Base-by-base conservation (phyloP, 2,888 invertebrate species). In the Smittia sp. region DNA sequence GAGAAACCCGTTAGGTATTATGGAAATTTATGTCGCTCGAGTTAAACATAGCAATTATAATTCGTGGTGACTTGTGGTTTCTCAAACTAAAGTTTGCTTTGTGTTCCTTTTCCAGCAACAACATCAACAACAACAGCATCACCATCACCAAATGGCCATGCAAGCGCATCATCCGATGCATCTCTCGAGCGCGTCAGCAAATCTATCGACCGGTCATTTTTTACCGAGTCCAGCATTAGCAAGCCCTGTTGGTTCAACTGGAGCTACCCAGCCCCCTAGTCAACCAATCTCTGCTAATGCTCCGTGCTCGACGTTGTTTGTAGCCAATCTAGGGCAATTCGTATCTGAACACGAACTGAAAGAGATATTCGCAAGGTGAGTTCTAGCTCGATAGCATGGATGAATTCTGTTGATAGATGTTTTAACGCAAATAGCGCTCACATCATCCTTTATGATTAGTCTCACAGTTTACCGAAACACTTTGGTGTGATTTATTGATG, bases 341-440 rank as follows among this genome's bases (percentile, higher is more conserved):
- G 96, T 97, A 80, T 96, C 95, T 78, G 98, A 98, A 85, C 97
- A 98, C 82, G 98, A 98, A 84, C 90, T 98, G 78, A 97, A 97
- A 87, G 96, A 97, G 85, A 92, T 98, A 81, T 97, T 98, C 86
- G 93, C 93, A 89, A 96, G 96, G 96, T 97, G 84, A 85, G 86
- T 77, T 75, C 22, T n/a, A 58, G 9, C 20, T 18, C 22, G 4
- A 58, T 22, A 22, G 7, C 15, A 11, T 52, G 15, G 4, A 18
- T 22, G n/a, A 58, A 20, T 58, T 32, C 15, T n/a, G 46, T 46
- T 58, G 18, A 58, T 58, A 58, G 58, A 58, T 58, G 58, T 58
- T 22, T 58, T n/a, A 46, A 46, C 2, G 46, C 46, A 46, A 6
- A 46, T 18, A 18, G 22, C 13, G 4, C 58, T 22, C 18, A 58